Evolutionary conservation across 2,888 invertebrate genomes (phyloP).

Genomic region (Brenthis ino): DNA sequence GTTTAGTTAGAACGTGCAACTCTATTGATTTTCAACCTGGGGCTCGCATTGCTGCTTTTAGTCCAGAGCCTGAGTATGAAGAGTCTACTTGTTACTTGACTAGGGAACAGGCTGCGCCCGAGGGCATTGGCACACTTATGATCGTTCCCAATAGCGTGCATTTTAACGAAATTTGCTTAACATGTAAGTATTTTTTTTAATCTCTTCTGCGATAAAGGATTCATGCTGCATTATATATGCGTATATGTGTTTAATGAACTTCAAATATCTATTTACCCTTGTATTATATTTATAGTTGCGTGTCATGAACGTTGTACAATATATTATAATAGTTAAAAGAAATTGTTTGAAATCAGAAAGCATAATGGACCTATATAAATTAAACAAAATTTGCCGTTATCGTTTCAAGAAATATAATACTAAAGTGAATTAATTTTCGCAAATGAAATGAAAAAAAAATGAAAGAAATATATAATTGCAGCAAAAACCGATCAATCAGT

Average conservation of each 20-base stretch:
- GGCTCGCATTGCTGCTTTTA: conserved; percentile 91
- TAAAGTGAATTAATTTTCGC: too few species aligned
- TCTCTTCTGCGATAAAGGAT: background rate
- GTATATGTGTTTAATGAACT: too few species aligned
- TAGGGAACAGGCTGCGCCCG: conserved; percentile 92
- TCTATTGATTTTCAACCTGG: conserved; percentile 96
- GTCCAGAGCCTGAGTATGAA: conserved; percentile 91
- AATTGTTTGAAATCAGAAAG: too few species aligned
- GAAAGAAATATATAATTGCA: conserved; percentile 4
- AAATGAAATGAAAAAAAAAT: too few species aligned
- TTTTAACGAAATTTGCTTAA: conserved; percentile 93
- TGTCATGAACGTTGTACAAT: too few species aligned
- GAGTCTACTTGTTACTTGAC: conserved; percentile 94
- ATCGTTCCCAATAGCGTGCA: conserved; percentile 94
- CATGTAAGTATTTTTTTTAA: conserved; percentile 84
- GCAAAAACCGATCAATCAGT: conserved; percentile 24
- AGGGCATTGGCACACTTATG: conserved; percentile 94
- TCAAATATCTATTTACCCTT: too few species aligned
- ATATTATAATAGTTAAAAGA: too few species aligned
- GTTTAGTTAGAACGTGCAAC: conserved; percentile 91
- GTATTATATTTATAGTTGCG: too few species aligned
- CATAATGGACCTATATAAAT: too few species aligned
- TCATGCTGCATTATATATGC: too few species aligned
- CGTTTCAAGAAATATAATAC: too few species aligned
- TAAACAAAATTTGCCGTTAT: too few species aligned